Evolutionary conservation across 2,113 vertebrate genomes (phyloP), one percentile per base, ranked within the genome.

Genomic region (Dicentrarchus labrax): DNA sequence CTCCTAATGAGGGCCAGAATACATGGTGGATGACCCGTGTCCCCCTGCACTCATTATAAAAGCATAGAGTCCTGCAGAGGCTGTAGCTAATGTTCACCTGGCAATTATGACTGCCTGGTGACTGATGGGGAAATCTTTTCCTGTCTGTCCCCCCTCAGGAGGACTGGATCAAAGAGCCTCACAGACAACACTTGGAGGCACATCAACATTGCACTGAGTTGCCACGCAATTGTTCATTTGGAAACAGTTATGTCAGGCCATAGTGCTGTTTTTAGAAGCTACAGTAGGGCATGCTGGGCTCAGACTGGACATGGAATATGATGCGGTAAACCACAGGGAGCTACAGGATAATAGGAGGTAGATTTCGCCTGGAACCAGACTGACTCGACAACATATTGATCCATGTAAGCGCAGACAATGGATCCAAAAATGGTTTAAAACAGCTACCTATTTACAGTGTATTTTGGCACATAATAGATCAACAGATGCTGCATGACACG

Each of bases 1-100:
- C 77, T 75, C 53, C 85, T 95, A 94, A 94, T 91, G 92, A 95
- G 94, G 81, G 66, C 76, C 80, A 88, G 86, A 84, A 90, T 91
- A 80, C 83, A 67, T 72, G 85, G 84, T 76, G 85, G 91, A 83
- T 92, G 92, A 94, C 94, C 89, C 41, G 71, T 88, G 83, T 90
- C 89, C 84, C 86, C 79, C 80, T 66, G 66, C 78, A 83, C 91
- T 94, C 93, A 94, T 95, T 95, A 95, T 89, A 89, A 93, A 92
- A 77, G 85, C 88, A 74, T 50, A 76, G 51, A 82, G 74, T 84
- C 80, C 78, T 84, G 88, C 86, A 67, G 76, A 83, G 78, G 51
- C 82, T 81, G 80, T 78, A 65, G 70, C 86, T 76, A 76, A 86
- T 70, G 84, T 87, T 90, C 91, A 93, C 92, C 91, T 92, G 82